Base-by-base conservation (phyloP, 2,888 invertebrate species). In the Conistra vaccinii region DNA sequence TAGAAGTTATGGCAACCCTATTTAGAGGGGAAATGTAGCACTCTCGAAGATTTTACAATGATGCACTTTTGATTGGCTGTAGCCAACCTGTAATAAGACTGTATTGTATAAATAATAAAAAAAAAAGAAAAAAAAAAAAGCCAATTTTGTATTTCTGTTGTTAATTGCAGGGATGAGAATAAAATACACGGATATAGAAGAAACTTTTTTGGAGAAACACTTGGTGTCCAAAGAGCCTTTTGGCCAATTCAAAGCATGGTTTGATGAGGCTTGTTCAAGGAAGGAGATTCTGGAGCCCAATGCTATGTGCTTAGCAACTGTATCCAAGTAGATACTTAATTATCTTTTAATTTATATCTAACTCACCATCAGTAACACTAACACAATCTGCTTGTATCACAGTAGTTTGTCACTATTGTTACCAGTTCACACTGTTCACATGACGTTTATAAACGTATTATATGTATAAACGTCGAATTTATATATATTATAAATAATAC, bases 251-350 rank as follows among this genome's bases (percentile, higher is more conserved):
- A 97, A 98, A 87, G 95, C 97, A 80, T 99, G 99, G 99, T 98
- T 99, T 93, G 97, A 98, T 69, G 97, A 98, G 87, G 99, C 98
- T 0, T 97, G 97, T 79, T 94, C 97, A 32, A 97, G 97, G 45
- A 97, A 97, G 69, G 97, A 97, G 88, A 98, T 99, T 76, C 92
- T 97, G 10, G 99, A 99, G 93, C 98, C 99, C 0, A 99, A 99
- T 97, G 99, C 99, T 1, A 98, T 99, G 97, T 98, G 98, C 87
- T 93, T 99, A 74, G 98, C 99, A 20, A 99, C 99, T 39, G 98
- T 98, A 4, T 97, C 98, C 45, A 98, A 97, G 99, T 99, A 97
- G 93, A 94, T 87, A 55, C 5, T 48, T 20, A 55, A 17, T 48
- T 20, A 20, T 69, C 17, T 87, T 89, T 83, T 72, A 32, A 32